Evolutionary conservation across 2,888 invertebrate genomes (phyloP).

Genomic region (Andrena camellia): DNA sequence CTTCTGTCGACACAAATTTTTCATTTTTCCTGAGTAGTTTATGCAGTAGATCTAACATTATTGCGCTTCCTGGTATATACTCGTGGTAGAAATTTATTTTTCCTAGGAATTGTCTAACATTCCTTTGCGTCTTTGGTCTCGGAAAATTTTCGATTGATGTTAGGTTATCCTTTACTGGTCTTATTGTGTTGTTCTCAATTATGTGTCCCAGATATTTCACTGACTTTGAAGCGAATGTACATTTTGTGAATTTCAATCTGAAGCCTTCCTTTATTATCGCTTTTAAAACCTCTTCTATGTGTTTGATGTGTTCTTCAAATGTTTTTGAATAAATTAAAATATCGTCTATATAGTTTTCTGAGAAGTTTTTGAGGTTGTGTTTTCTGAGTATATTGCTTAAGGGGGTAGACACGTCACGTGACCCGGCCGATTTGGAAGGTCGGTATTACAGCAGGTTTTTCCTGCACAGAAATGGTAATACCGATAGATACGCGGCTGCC

Average conservation of each 20-base stretch:
- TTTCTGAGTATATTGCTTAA: background rate
- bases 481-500: no score
- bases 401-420: no score
- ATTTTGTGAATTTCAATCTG: slow-evolving; percentile 58
- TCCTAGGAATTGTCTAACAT: background rate
- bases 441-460: no score
- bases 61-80: slow-evolving; percentile 5
- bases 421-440: no score
- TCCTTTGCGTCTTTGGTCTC: background rate
- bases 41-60: background rate
- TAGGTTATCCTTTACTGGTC: background rate
- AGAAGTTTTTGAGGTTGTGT: background rate
- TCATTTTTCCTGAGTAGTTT: slow-evolving; percentile 8
- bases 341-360: background rate
- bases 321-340: background rate
- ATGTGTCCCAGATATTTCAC: slow-evolving; percentile 45
- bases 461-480: no score
- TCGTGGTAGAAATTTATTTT: no score
- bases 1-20: slow-evolving; percentile 25
- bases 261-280: slow-evolving; percentile 29
- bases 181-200: background rate
- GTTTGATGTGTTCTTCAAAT: background rate
- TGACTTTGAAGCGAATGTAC: slow-evolving; percentile 42
- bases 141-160: background rate
- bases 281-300: background rate